Evolutionary conservation across 64 coral and sea anemone genomes (phyloP).

Genomic region (Astreopora myriophthalma): DNA sequence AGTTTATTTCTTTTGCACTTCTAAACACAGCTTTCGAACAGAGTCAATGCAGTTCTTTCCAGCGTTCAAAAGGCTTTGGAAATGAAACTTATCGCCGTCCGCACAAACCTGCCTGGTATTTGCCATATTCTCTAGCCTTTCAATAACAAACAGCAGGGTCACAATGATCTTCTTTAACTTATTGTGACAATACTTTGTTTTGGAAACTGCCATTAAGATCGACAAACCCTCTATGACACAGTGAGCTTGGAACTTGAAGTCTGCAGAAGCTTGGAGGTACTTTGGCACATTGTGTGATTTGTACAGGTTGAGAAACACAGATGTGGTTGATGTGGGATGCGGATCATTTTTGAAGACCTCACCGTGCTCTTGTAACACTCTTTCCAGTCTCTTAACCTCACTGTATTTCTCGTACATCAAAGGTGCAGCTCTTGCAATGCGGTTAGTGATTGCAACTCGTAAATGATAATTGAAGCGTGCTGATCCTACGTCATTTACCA

Average conservation of each 20-base stretch:
- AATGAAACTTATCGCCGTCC: neutral
- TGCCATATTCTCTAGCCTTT: slow-evolving; percentile 45
- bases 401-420: slow-evolving; percentile 13
- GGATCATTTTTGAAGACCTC: neutral
- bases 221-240: slow-evolving; percentile 66
- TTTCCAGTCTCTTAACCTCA: slow-evolving; percentile 16
- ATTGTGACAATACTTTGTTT: slow-evolving; percentile 42
- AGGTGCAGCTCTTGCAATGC: slow-evolving; percentile 26
- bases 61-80: neutral
- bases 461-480: slow-evolving; percentile 59
- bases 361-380: neutral
- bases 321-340: neutral
- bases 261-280: slow-evolving; percentile 28
- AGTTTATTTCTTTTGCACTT: neutral
- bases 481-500: slow-evolving; percentile 41
- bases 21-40: slow-evolving; percentile 1
- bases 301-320: neutral
- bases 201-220: slow-evolving; percentile 56
- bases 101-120: neutral
- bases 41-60: slow-evolving; percentile 15
- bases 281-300: slow-evolving; percentile 22
- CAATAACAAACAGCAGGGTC: slow-evolving; percentile 50
- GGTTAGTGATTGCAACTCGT: slow-evolving; percentile 31
- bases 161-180: neutral
- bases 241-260: slow-evolving; percentile 74